phyloP scores from a whole-genome alignment of 2,113 vertebrate species.

The Barnardius zonarius region DNA sequence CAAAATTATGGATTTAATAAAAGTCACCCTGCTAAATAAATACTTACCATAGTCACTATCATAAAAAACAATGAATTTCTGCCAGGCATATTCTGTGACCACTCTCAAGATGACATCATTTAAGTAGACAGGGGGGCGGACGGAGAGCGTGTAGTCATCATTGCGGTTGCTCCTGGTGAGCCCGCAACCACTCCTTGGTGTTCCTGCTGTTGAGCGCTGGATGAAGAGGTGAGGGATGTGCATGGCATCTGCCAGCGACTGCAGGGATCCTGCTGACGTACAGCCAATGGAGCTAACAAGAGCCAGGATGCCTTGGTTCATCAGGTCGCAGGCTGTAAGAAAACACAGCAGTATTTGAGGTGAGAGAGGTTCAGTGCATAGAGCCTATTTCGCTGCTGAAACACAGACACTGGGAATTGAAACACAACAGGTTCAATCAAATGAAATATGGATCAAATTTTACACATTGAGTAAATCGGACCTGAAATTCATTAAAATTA shows the following conservation, averaged over 20 bases:
- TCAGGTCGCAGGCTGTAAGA: conserved; percentile 92
- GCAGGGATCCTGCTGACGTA: conserved; percentile 92
- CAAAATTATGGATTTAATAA: background rate
- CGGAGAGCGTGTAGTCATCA: conserved; percentile 94
- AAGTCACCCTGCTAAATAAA: background rate
- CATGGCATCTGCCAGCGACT: conserved; percentile 95
- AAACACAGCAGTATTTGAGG: background rate
- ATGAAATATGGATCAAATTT: background rate
- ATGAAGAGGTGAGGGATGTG: conserved; percentile 98
- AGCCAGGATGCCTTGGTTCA: conserved; percentile 98
- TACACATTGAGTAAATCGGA: background rate
- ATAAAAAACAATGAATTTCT: conserved; percentile 98
- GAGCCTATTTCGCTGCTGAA: background rate
- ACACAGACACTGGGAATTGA: background rate
- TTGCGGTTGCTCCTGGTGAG: conserved; percentile 82
- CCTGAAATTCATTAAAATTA: background rate
- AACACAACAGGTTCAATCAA: background rate
- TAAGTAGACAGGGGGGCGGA: conserved; percentile 94
- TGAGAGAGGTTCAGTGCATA: background rate
- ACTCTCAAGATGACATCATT: conserved; percentile 96
- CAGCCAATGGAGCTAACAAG: conserved; percentile 97
- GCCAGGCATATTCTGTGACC: conserved; percentile 96
- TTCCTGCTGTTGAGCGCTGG: conserved; percentile 86
- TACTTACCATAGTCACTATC: conserved; percentile 93
- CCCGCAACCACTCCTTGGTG: conserved; percentile 88